Evolutionary conservation across 1,140 invertebrate genomes (phyloP), one percentile per base, ranked within the genome.

Genomic region (Hyposmocoma kahamanoa): DNA sequence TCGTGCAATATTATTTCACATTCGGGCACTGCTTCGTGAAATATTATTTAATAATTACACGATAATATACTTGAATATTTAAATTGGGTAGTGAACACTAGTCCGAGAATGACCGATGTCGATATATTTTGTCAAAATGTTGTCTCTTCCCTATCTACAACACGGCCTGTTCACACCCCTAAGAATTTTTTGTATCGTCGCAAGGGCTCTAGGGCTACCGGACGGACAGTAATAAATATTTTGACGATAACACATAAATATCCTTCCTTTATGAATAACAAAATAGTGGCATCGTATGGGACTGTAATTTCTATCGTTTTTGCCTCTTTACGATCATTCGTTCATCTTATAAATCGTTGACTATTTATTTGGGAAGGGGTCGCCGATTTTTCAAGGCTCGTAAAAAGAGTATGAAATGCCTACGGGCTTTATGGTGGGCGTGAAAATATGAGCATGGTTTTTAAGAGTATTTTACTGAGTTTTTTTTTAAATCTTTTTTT

Each of bases 241-340:
- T 85, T 83, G 81, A 85, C 79, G 79, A 85, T 85, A 81, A 80
- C 67, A 61, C 81, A 85, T 85, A 85, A 85, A 85, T 85, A 85
- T 83, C 62, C 60, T 61, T 64, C 72, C 66, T 85, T 85, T 85
- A 85, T 85, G 81, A 85, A 85, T 85, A 85, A 78, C 75, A 83
- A 84, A 77, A 74, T 36, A 36, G 38, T 41, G 61, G 58, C 50
- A 70, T 67, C 77, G 67, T 66, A 60, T 50, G 63, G 69, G 75
- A 67, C 59, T 67, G 72, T 77, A 70, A 80, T 82, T 75, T 59
- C 72, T 64, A 62, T 57, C 52, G 50, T 73, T 80, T n/a, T n/a
- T n/a, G n/a, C n/a, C n/a, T n/a, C n/a, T 48, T 76, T 81, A 79
- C 67, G 68, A 68, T 76, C 77, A 76, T 65, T 72, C 65, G 60